phyloP scores from a whole-genome alignment of 2,888 invertebrate species.

The Tenthredo distinguenda region DNA sequence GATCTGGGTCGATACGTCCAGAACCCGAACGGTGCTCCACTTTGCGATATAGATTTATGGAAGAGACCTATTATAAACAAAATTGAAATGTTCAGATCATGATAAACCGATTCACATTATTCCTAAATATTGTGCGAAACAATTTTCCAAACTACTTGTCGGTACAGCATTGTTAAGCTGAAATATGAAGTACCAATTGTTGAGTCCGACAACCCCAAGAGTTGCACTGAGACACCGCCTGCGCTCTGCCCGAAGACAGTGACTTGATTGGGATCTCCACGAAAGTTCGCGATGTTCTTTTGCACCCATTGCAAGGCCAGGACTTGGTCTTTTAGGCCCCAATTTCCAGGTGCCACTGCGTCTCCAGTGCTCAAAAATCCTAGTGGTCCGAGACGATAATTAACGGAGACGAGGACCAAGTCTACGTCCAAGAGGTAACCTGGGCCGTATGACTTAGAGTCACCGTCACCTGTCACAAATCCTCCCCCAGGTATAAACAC shows the following conservation, averaged over 20 bases:
- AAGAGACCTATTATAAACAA: not conserved
- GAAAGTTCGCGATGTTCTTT: conserved; percentile 29
- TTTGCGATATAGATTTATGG: conserved; percentile 19
- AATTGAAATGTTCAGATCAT: not conserved
- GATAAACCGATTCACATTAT: not conserved
- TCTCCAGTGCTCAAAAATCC: conserved; percentile 58
- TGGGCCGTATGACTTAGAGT: conserved; percentile 63
- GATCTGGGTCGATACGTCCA: not conserved
- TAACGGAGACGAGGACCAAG: conserved; percentile 67
- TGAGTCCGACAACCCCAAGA: conserved; percentile 8
- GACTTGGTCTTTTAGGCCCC: conserved; percentile 47
- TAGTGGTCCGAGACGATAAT: conserved; percentile 69
- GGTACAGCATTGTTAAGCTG: not conserved
- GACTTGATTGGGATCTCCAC: conserved; percentile 45
- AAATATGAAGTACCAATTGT: not conserved
- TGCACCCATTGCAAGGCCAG: conserved; percentile 40
- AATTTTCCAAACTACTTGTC: not conserved
- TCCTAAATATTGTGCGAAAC: not conserved
- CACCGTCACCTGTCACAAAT: conserved; percentile 63
- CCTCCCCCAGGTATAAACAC: conserved; percentile 70
- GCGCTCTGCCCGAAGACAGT: conserved; percentile 37
- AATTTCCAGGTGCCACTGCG: conserved; percentile 44
- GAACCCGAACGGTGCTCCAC: not conserved
- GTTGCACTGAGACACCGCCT: conserved; percentile 32
- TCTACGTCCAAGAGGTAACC: conserved; percentile 68